Conservation (phyloP, 2,113 vertebrate genomes). For the Nerophis ophidion region DNA sequence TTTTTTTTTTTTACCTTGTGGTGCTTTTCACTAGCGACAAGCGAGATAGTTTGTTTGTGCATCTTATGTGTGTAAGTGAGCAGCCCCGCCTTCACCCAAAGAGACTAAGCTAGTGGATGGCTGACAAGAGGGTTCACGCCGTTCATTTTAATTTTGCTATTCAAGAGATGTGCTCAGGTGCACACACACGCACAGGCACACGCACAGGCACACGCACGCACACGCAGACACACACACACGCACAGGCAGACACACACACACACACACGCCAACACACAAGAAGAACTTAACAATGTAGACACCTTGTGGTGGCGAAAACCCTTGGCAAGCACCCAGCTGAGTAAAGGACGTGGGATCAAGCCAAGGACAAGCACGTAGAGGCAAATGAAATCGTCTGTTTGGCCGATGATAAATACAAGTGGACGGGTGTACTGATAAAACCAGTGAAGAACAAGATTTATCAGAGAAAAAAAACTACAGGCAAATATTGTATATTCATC, state of each 20-base stretch:
- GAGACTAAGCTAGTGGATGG: no score
- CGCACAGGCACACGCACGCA: no score
- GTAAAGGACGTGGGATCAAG: constrained; percentile 23
- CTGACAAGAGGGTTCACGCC: no score
- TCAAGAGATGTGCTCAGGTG: no score
- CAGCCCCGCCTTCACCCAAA: no score
- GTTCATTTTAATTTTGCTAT: no score
- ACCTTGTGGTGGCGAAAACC: constrained; percentile 14
- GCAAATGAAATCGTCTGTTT: constrained; percentile 4
- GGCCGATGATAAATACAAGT: background rate
- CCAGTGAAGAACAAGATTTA: background rate
- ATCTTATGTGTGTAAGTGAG: no score
- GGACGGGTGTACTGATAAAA: background rate
- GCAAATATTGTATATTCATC: background rate
- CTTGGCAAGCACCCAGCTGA: constrained; percentile 20
- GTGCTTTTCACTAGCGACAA: no score
- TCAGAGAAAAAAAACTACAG: background rate
- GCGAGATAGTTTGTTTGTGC: no score
- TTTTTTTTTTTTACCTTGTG: no score
- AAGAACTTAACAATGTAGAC: constrained; percentile 1
- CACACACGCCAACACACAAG: background rate
- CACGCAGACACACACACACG: constrained; percentile 2
- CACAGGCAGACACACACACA: no score
- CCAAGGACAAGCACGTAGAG: constrained; percentile 27
- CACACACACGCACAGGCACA: no score